A percentile compares a stretch with the other conserved stretches of the same genome.
Conservation (phyloP, 2,113 vertebrate species). For the Rhea pennata region DNA sequence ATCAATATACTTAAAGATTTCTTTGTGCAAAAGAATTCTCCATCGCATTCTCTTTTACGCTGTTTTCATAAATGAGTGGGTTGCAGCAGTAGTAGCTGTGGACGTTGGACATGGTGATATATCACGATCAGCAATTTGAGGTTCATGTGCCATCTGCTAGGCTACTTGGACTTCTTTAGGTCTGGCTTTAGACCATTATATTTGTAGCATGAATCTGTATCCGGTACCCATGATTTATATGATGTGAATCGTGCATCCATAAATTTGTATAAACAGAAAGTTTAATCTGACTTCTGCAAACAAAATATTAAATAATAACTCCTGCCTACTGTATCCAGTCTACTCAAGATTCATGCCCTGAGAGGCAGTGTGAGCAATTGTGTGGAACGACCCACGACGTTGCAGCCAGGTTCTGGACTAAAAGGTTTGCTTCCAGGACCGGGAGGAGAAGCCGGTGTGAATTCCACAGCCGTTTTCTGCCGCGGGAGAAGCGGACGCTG, state of each 20-base stretch:
- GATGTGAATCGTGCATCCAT: neutral
- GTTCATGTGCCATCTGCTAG: neutral
- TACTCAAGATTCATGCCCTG: neutral
- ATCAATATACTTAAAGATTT: neutral
- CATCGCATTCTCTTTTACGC: neutral
- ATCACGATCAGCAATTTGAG: neutral
- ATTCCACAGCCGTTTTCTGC: too few species aligned
- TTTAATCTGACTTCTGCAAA: neutral
- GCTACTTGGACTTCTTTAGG: too few species aligned
- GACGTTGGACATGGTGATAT: neutral
- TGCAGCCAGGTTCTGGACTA: neutral
- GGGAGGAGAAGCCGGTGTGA: neutral
- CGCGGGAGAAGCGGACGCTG: rapidly evolving
- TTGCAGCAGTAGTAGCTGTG: neutral
- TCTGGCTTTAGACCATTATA: neutral
- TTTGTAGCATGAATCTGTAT: neutral
- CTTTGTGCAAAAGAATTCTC: neutral
- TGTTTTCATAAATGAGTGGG: neutral
- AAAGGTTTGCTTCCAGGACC: neutral
- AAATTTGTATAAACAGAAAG: neutral
- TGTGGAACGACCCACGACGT: too few species aligned
- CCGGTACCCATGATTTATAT: neutral
- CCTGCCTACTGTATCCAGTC: neutral
- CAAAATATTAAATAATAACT: neutral
- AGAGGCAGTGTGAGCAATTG: too few species aligned